Base-by-base conservation (phyloP, 2,888 invertebrate species). In the Antheraea yamamai region DNA sequence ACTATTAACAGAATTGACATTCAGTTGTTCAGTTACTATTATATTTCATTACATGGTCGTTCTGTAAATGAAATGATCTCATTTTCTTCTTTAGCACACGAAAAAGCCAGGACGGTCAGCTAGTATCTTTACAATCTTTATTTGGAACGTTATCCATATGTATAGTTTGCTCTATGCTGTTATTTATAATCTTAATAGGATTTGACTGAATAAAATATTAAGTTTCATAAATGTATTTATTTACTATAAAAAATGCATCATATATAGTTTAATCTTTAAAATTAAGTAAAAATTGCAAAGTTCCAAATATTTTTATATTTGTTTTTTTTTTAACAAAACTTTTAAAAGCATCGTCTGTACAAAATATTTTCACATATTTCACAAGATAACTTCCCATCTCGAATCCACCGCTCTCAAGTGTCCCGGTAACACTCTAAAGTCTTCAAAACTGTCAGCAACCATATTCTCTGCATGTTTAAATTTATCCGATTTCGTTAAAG, bases 301-400 rank as follows among this genome's bases (percentile, higher is more conserved):
- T 18, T 18, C 18, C 52, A 2, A 55, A 16, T 14, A 51, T 51
- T 47, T 10, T 12, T 47, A 47, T 47, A 12, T 10, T 47, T 1
- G 47, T 12, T 47, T 47, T 47, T 47, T 47, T 47, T 6, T 20
- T 20, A 55, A 16, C 20, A 55, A 55, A 55, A 55, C 55, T 7
- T 23, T 12, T 30, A 6, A 26, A 66, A 66, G 30, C 14, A 30
- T 16, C 14, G 16, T 18, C 16, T 66, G 4, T 10, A 39, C 39
- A 1, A 30, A 66, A 26, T 20, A 70, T 70, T 39, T 68, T 70
- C 35, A 73, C 73, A 75, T 26, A 55, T 73, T 68, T 86, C 76
- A 87, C 78, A 87, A 76, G 80, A 87, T 84, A 35, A 86, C 78
- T 78, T 84, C 81, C 85, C 82, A 85, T 70, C 81, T 79, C n/a